Evolutionary conservation across 2,888 invertebrate species (phyloP).

Genomic region (Agrochola macilenta): DNA sequence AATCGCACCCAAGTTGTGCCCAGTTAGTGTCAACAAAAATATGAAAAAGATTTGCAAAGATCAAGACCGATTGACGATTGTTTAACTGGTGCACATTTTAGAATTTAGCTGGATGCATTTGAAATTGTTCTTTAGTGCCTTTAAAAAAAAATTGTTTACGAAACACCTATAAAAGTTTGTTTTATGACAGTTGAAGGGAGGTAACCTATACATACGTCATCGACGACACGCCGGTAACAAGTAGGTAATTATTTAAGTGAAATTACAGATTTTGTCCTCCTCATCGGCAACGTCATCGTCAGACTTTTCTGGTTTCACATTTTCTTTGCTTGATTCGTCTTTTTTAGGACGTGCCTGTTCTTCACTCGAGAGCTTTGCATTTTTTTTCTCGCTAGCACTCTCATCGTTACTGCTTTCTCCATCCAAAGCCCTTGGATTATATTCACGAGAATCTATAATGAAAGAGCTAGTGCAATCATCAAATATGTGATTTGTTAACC

Average conservation of each 20-base stretch:
- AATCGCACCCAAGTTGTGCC: not conserved
- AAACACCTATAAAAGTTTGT: too few species aligned
- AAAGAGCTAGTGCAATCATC: slow-evolving; percentile 19
- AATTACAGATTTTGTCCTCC: slow-evolving; percentile 54
- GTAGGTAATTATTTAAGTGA: not conserved
- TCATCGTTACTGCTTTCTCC: slow-evolving; percentile 44
- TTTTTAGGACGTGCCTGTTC: slow-evolving; percentile 56
- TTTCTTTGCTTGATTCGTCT: slow-evolving; percentile 57
- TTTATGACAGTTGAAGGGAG: not conserved
- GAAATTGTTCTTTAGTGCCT: too few species aligned
- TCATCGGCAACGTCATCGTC: slow-evolving; percentile 61
- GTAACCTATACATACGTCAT: not conserved
- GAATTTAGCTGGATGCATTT: not conserved
- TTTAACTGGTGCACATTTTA: not conserved
- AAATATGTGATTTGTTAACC: not conserved
- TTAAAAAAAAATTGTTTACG: too few species aligned
- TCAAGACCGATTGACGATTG: too few species aligned
- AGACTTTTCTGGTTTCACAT: slow-evolving; percentile 45
- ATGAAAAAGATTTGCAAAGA: not conserved
- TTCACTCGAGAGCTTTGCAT: slow-evolving; percentile 67
- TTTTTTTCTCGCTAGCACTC: slow-evolving; percentile 39
- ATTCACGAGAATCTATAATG: slow-evolving; percentile 65
- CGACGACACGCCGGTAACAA: not conserved
- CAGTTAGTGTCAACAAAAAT: not conserved
- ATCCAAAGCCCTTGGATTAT: slow-evolving; percentile 63